Evolutionary conservation across 2,888 invertebrate genomes (phyloP), one percentile per base, ranked within the genome.

Genomic region (Lumbricus terrestris): DNA sequence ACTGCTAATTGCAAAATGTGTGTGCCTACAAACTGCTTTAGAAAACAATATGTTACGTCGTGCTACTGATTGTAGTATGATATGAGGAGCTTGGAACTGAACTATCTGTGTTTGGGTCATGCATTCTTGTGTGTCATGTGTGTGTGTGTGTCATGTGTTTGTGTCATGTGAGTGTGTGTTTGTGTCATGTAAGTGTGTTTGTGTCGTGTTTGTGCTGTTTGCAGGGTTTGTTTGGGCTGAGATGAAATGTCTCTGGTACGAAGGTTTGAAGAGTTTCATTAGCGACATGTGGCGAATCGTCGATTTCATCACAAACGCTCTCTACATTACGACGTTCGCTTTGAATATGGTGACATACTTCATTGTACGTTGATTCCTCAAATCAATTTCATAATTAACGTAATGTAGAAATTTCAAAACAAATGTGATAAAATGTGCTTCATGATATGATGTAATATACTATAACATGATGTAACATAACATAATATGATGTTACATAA

Each of bases 231-330:
- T 99, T 94, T 99, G 99, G 99, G 98, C 98, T 94, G 99, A 99
- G 96, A 98, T 99, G 93, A 99, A 99, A 95, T 98, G 99, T 95
- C 96, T 99, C 91, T 99, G 99, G 99, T 98, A 98, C 95, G 98
- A 98, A 93, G 99, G 99, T 0, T 96, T 99, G 91, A 97, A 98
- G 94, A 98, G 98, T 95, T 99, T 99, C 95, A 97, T 98, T 91
- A 97, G 98, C 94, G 99, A 99, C 95, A 98, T 99, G 98, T 99
- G 99, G 99, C 99, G 99, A 95, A 98, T 99, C 91, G 97, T 99
- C 93, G 99, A 99, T 96, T 99, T 99, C 95, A 98, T 98, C 92
- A 99, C 99, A 92, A 99, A 99, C 96, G 98, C 99, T 16, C 96
- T 99, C 82, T 99, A 99, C 95, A 98, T 99, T 92, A 98, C 99